Conservation (phyloP, 2,113 vertebrate species). For the Pseudonaja textilis region DNA sequence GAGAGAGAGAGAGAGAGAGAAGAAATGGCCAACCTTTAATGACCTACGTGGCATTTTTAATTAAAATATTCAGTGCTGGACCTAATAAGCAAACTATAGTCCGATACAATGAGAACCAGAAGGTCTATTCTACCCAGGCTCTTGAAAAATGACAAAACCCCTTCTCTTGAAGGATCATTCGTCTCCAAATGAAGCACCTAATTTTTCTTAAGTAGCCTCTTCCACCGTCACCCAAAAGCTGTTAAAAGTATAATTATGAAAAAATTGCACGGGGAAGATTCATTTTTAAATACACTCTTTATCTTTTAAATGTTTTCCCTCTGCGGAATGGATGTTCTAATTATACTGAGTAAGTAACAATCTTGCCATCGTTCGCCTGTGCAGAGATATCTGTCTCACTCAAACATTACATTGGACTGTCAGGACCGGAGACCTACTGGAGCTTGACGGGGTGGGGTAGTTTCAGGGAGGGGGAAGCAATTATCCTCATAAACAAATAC, state of each 20-base stretch:
- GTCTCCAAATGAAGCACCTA: slow-evolving; percentile 67
- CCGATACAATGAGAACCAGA: slow-evolving; percentile 48
- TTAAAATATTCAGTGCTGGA: slow-evolving; percentile 66
- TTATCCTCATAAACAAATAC: slow-evolving; percentile 60
- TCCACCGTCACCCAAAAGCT: slow-evolving; percentile 67
- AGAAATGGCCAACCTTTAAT: slow-evolving; percentile 54
- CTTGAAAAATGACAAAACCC: slow-evolving; percentile 60
- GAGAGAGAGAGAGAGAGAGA: neutral
- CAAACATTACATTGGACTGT: slow-evolving; percentile 59
- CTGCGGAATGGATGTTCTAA: slow-evolving; percentile 66
- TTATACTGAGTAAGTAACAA: slow-evolving; percentile 69
- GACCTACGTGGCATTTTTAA: slow-evolving; percentile 63
- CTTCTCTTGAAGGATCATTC: slow-evolving; percentile 62
- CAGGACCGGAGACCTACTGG: slow-evolving; percentile 31
- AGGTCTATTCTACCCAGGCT: slow-evolving; percentile 45
- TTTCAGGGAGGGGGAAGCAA: slow-evolving; percentile 1
- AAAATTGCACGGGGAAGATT: slow-evolving; percentile 63
- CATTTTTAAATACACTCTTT: slow-evolving; percentile 72
- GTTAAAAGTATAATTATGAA: slow-evolving; percentile 74
- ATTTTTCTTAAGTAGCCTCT: slow-evolving; percentile 75
- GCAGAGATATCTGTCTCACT: slow-evolving; percentile 51
- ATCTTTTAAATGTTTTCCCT: slow-evolving; percentile 70
- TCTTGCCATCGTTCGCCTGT: slow-evolving; percentile 50
- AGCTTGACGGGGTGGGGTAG: neutral
- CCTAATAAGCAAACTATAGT: slow-evolving; percentile 50